phyloP scores from a whole-genome alignment of 2,888 invertebrate genomes.

The Gymnocheta viridis region DNA sequence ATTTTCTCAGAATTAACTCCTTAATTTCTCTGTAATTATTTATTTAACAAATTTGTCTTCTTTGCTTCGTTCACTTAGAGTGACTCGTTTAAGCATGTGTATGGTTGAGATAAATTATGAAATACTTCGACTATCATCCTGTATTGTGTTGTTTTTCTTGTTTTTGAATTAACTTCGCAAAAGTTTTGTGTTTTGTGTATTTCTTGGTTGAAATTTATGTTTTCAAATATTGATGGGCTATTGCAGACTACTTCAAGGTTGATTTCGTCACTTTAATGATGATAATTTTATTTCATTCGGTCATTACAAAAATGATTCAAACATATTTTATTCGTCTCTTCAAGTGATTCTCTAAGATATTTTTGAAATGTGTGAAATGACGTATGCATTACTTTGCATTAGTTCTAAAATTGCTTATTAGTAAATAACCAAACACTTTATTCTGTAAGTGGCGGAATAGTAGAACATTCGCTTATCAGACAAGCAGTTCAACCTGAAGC shows the following conservation, averaged over 20 bases:
- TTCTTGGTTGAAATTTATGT: conserved; percentile 27
- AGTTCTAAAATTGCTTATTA: too few relatives aligned
- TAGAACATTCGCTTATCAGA: too few relatives aligned
- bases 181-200: conserved; percentile 11
- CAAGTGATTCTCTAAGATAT: conserved; percentile 37
- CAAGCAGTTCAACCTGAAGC: too few relatives aligned
- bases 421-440: too few relatives aligned
- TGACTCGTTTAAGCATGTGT: neutral
- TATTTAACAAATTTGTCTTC: neutral
- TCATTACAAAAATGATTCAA: conserved; percentile 3
- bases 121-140: conserved; percentile 20
- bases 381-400: too few relatives aligned
- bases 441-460: too few relatives aligned
- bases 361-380: neutral
- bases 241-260: conserved; percentile 59
- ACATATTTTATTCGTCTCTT: neutral
- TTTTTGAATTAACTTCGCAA: neutral
- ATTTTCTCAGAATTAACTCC: neutral
- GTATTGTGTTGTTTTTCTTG: conserved; percentile 14
- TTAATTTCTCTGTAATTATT: neutral
- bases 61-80: neutral
- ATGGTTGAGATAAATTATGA: conserved; percentile 40
- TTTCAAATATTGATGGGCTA: conserved; percentile 57
- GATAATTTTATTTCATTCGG: conserved; percentile 7
- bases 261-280: conserved; percentile 66